Evolutionary conservation across 2,888 invertebrate species (phyloP).

Genomic region (Eupithecia inturbata): DNA sequence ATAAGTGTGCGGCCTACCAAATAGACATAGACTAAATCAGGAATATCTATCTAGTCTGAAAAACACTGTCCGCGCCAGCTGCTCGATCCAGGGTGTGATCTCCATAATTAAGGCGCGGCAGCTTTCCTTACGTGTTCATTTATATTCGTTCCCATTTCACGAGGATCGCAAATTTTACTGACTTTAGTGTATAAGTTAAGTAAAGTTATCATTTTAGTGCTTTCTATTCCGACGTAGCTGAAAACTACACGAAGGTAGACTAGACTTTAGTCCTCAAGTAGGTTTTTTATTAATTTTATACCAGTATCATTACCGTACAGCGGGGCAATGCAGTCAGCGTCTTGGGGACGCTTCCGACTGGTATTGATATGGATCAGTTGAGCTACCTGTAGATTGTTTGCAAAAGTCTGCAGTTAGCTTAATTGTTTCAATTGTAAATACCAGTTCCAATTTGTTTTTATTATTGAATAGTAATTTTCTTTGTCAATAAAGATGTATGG

Average conservation of each 20-base stretch:
- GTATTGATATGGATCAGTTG: too few species aligned
- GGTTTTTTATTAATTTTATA: too few species aligned
- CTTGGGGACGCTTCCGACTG: too few species aligned
- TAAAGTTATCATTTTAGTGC: neutral
- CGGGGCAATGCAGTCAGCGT: too few species aligned
- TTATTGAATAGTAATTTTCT: too few species aligned
- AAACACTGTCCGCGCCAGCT: constrained; percentile 41
- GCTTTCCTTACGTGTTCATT: constrained; percentile 39
- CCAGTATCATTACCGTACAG: too few species aligned
- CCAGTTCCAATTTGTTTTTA: too few species aligned
- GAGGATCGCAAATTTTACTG: constrained; percentile 6
- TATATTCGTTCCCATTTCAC: constrained; percentile 21
- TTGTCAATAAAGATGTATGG: too few species aligned
- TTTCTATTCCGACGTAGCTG: neutral
- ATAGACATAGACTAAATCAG: neutral
- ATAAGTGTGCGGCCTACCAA: neutral
- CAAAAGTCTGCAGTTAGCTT: too few species aligned
- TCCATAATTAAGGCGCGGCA: constrained; percentile 56
- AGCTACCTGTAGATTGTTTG: too few species aligned
- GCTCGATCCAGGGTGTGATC: constrained; percentile 52
- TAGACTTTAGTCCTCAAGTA: neutral
- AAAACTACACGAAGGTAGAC: neutral
- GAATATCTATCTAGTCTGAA: neutral
- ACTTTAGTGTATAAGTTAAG: neutral
- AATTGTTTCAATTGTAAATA: too few species aligned